Evolutionary conservation across 2,113 vertebrate genomes (phyloP), one percentile per base, ranked within the genome.

Genomic region (Motacilla tschutschensis): DNA sequence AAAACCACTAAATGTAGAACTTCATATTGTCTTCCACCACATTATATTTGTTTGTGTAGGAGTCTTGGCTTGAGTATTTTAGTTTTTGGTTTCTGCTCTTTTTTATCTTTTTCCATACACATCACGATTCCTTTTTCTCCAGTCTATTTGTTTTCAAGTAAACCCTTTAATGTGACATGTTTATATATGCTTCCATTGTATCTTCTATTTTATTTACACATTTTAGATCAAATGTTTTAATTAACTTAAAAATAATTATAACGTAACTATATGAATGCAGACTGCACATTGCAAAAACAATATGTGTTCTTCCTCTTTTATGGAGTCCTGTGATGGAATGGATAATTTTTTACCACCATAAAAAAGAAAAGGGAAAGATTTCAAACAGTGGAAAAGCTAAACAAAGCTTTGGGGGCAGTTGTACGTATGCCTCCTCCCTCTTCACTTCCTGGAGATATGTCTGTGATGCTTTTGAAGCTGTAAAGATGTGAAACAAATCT

Each of bases 401-500:
- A 89, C 82, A 92, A 85, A 89, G 60, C 40, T 91, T 36, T 88
- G n/a, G 21, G 79, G n/a, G 31, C 29, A 74, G 71, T 12, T 78
- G 58, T 59, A 65, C 8, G 11, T 71, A 20, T 89, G 17, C 28
- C 25, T 85, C 64, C 65, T 86, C 46, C 18, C 13, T 92, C 24
- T 87, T 28, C 29, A 46, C 58, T 91, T 91, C 74, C 58, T 83
- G 73, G 46, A 83, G 77, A 72, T 92, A 71, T 38, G 53, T 64
- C 85, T 91, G 53, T 38, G 87, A 71, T 79, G 60, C 69, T 89
- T 90, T 88, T 85, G 91, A 91, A 93, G 84, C 65, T 80, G 41
- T 85, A 85, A 87, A 85, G 62, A 88, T 73, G 59, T 81, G 88
- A 93, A 91, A 94, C 86, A 91, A 93, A 87, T 91, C 75, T 91